Evolutionary conservation across 2,797 vertebrate species (phyloP), one percentile per base, ranked within the genome.

Genomic region (Chanos chanos): DNA sequence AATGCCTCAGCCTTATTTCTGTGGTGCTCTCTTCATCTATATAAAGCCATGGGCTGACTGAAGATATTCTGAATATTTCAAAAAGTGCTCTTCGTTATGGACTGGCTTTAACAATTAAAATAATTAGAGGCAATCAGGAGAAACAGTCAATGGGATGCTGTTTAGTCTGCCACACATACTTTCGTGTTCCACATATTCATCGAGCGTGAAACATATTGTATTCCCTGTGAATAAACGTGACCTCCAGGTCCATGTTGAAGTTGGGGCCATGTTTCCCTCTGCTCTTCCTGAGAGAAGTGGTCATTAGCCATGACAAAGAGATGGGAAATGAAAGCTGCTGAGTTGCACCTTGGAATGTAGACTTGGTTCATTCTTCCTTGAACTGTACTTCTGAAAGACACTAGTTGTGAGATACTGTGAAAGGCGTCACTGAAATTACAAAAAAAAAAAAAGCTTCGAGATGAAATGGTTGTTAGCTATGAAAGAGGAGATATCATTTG

Each of bases 81-180:
- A n/a, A n/a, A n/a, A n/a, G n/a, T n/a, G n/a, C n/a, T n/a, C n/a
- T n/a, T n/a, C n/a, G n/a, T n/a, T n/a, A n/a, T n/a, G 8, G n/a
- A 13, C 10, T 31, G 30, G 47, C 28, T n/a, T 79, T 80, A 80
- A 78, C 69, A 69, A 67, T 66, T 71, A 78, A 71, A 77, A 83
- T 81, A 81, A 72, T 70, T 73, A 77, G 19, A 19, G 76, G 72
- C 79, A 84, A 86, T 84, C 80, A 86, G 82, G 71, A 74, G 70
- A 79, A 83, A 77, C 58, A 72, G 71, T 77, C 78, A 40, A 70
- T 64, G 55, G 49, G 65, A 51, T 67, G 5, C 21, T 82, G 80
- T 85, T 84, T 83, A 83, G 80, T 81, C 78, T 83, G 21, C 61
- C 31, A 49, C 55, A 43, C 49, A 49, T 16, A 50, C 19, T 18